These are phyloP conservation scores for Drosophila testacea DNA, from an alignment of 2,888 invertebrate species.

Conservation along the genomic window DNA sequence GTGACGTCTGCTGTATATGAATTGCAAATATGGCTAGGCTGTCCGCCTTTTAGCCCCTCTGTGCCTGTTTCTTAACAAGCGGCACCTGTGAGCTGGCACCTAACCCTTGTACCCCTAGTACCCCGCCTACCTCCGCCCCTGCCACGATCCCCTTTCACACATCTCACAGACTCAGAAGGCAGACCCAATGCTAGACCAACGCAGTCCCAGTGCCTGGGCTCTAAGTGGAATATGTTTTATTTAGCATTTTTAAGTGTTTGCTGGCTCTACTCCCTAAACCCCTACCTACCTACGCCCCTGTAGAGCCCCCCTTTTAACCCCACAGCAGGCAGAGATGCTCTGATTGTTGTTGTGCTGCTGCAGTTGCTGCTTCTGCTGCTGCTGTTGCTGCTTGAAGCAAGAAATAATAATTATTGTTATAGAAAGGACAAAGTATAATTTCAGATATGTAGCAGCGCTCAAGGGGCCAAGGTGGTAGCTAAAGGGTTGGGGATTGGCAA, in stretches of 20 bases:
- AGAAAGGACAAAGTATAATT: constrained; percentile 80
- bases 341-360: constrained; percentile 48
- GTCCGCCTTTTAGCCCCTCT: constrained; percentile 41
- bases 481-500: background rate
- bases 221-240: constrained; percentile 80
- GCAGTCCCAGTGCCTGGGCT: constrained; percentile 37
- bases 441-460: constrained; percentile 70
- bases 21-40: constrained; percentile 72
- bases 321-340: constrained; percentile 41
- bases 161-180: constrained; percentile 3
- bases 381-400: constrained; percentile 71
- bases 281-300: constrained; percentile 11
- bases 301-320: constrained; percentile 3
- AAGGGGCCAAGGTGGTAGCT: constrained; percentile 32
- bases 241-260: constrained; percentile 80
- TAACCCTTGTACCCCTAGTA: constrained; percentile 32
- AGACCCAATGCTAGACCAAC: constrained; percentile 9
- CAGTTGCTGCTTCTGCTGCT: constrained; percentile 56
- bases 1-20: constrained; percentile 72
- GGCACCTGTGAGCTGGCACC: constrained; percentile 76
- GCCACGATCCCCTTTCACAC: background rate
- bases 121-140: background rate
- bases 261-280: constrained; percentile 54
- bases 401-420: constrained; percentile 80
- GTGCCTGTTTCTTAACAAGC: constrained; percentile 73